These are phyloP conservation scores for Cynaeus angustus DNA, from an alignment of 2,888 invertebrate genomes.

Conservation along the genomic window DNA sequence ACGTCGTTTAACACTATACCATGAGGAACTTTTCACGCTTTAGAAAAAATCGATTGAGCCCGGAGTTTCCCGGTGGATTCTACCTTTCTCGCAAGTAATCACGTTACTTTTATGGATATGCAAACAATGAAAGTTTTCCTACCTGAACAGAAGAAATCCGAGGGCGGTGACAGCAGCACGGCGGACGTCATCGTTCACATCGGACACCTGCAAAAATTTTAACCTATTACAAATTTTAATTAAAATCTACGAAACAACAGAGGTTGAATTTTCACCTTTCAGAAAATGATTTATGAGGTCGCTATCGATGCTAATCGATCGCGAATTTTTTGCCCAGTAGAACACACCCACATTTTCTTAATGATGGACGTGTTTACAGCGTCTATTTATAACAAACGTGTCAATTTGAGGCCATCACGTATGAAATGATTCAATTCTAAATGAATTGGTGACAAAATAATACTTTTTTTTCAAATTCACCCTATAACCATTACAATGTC, in stretches of 20 bases:
- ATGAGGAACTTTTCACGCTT: constrained; percentile 11
- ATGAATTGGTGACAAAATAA: not conserved
- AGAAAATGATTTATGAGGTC: constrained; percentile 21
- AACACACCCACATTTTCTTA: constrained; percentile 21
- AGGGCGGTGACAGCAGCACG: constrained; percentile 99
- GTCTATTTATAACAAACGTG: constrained; percentile 13
- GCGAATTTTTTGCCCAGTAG: constrained; percentile 12
- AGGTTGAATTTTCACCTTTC: constrained; percentile 2
- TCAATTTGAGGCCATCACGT: constrained; percentile 12
- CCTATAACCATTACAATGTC: not conserved
- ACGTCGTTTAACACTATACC: constrained; percentile 14
- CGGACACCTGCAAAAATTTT: constrained; percentile 79
- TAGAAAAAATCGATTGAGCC: constrained; percentile 28
- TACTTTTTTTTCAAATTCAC: not conserved
- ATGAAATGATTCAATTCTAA: not conserved
- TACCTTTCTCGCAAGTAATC: constrained; percentile 35
- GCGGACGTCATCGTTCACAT: constrained; percentile 99
- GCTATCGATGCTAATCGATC: constrained; percentile 7
- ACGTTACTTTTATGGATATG: constrained; percentile 23
- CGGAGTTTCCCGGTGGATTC: constrained; percentile 19
- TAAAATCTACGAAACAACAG: constrained; percentile 28
- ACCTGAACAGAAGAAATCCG: constrained; percentile 96
- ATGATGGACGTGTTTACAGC: constrained; percentile 18
- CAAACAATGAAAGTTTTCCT: constrained; percentile 58
- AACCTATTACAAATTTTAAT: constrained; percentile 48